Evolutionary conservation across 2,888 invertebrate species (phyloP).

Genomic region (Chrysotoxum bicinctum): DNA sequence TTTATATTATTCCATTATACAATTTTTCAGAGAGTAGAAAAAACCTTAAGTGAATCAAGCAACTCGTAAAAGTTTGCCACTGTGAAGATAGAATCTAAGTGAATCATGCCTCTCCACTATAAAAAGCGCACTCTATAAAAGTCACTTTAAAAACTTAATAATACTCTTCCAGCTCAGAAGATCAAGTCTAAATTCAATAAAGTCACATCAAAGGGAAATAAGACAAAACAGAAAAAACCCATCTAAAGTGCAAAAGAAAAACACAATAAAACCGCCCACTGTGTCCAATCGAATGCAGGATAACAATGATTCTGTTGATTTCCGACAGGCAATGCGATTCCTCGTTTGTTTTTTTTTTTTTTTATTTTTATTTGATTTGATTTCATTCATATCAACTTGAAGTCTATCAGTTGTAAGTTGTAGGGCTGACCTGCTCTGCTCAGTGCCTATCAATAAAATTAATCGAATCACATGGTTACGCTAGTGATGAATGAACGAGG

Average conservation of each 20-base stretch:
- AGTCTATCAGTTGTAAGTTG: conserved; percentile 30
- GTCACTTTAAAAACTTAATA: conserved; percentile 24
- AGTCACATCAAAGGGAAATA: conserved; percentile 33
- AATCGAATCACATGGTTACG: conserved; percentile 67
- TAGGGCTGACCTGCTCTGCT: conserved; percentile 26
- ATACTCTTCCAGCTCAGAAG: conserved; percentile 28
- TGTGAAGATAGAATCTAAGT: background rate
- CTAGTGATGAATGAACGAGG: conserved; percentile 59
- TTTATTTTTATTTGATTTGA: conserved; percentile 3
- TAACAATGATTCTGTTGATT: conserved; percentile 62
- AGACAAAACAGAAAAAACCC: conserved; percentile 6
- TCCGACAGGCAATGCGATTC: conserved; percentile 58
- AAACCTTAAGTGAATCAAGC: too few relatives aligned
- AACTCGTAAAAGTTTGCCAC: too few relatives aligned
- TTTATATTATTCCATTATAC: too few relatives aligned
- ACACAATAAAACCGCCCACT: conserved; percentile 56
- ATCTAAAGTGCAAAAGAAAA: conserved; percentile 18
- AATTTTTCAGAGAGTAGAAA: too few relatives aligned
- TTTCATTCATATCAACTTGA: conserved; percentile 24
- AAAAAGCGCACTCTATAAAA: background rate
- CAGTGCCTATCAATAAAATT: conserved; percentile 61
- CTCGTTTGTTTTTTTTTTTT: background rate
- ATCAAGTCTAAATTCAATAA: conserved; percentile 53
- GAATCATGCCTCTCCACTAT: conserved; percentile 11
- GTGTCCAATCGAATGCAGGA: conserved; percentile 50